Evolutionary conservation across 2,113 vertebrate genomes (phyloP).

Genomic region (Natator depressus): DNA sequence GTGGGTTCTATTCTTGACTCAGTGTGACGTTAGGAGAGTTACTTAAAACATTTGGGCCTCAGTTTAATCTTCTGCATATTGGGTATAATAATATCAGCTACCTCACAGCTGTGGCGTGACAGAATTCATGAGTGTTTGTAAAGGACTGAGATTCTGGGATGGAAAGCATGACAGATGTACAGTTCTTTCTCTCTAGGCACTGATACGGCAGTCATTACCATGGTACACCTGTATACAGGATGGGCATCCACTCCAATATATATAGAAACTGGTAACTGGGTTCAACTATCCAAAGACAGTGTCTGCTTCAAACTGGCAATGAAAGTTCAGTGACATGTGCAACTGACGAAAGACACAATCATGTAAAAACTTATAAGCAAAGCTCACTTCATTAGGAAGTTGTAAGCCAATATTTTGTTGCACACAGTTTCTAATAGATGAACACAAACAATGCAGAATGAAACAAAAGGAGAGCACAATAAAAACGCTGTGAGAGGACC

Average conservation of each 20-base stretch:
- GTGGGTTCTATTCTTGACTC: neutral
- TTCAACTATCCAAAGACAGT: accelerated
- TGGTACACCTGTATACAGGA: neutral
- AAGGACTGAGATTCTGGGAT: neutral
- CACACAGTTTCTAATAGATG: neutral
- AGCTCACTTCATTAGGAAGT: neutral
- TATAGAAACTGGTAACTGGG: accelerated
- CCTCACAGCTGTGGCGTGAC: neutral
- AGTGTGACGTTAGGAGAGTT: neutral
- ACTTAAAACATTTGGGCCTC: neutral
- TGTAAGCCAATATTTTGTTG: neutral
- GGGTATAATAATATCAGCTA: neutral
- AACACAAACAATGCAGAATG: neutral
- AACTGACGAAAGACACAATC: neutral
- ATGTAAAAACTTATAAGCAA: neutral
- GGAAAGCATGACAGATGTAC: accelerated
- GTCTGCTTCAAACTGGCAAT: neutral
- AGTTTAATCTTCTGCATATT: neutral
- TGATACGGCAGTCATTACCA: accelerated
- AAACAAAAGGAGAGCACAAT: neutral
- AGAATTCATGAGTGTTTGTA: accelerated
- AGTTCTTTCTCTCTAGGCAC: neutral
- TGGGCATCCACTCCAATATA: neutral
- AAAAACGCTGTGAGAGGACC: accelerated
- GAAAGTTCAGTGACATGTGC: neutral